Evolutionary conservation across 1,140 invertebrate genomes (phyloP).

Genomic region (Vanessa tameamea): DNA sequence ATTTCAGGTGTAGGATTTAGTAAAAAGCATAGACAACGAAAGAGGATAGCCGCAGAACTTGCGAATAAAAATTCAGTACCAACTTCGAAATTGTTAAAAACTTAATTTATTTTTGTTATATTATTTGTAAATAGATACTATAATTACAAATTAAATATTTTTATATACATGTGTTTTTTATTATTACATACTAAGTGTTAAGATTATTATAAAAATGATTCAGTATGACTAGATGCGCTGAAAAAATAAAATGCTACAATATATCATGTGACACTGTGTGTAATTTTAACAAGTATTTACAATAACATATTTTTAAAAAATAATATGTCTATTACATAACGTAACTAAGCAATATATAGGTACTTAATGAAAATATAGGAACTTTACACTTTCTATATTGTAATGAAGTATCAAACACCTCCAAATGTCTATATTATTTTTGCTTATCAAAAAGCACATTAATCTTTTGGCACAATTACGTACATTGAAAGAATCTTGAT

Average conservation of each 20-base stretch:
- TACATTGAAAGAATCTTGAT: not conserved
- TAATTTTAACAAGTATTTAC: constrained; percentile 17
- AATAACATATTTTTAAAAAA: not conserved
- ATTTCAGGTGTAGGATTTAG: constrained; percentile 71
- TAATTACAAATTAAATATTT: constrained; percentile 30
- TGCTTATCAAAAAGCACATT: not conserved
- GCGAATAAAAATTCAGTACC: constrained; percentile 39
- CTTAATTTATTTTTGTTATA: constrained; percentile 43
- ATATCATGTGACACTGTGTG: not conserved
- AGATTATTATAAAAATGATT: not conserved
- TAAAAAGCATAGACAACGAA: constrained; percentile 73
- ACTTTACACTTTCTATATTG: constrained; percentile 49
- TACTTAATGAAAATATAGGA: constrained; percentile 42
- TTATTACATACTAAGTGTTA: constrained; percentile 11
- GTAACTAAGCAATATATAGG: constrained; percentile 9
- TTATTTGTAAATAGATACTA: constrained; percentile 42
- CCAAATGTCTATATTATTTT: not conserved
- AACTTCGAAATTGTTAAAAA: constrained; percentile 49
- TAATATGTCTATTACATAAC: constrained; percentile 2
- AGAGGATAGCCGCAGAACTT: constrained; percentile 59
- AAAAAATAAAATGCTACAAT: constrained; percentile 13
- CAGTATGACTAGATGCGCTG: constrained; percentile 25
- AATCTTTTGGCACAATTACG: constrained; percentile 27
- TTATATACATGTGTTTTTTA: constrained; percentile 24
- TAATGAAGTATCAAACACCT: constrained; percentile 17